Evolutionary conservation across 2,113 vertebrate genomes (phyloP).

Genomic region (Setophaga coronata): DNA sequence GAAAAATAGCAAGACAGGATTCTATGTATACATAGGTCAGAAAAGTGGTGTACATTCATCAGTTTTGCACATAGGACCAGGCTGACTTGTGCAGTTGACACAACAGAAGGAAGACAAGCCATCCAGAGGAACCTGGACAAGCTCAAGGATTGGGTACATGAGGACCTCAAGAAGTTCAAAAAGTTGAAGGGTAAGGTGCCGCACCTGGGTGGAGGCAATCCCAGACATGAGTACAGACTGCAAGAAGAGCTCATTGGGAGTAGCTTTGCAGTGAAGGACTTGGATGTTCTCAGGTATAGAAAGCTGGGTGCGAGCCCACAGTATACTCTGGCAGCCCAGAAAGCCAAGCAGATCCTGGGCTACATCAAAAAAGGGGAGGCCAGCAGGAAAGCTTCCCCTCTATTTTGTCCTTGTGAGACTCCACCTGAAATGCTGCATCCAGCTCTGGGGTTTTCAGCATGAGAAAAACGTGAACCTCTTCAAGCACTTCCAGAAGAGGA

Average conservation of each 20-base stretch:
- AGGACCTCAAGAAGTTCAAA: neutral
- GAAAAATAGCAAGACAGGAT: neutral
- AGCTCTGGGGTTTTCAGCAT: neutral
- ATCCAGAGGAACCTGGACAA: neutral
- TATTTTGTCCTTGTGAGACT: neutral
- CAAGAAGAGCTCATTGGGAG: neutral
- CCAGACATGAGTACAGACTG: neutral
- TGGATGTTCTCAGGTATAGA: accelerated
- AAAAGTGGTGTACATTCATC: neutral
- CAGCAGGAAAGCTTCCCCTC: neutral
- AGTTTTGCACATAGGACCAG: neutral
- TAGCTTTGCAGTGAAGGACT: neutral
- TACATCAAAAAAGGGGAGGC: neutral
- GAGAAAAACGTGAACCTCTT: neutral
- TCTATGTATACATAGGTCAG: neutral
- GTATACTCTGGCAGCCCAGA: neutral
- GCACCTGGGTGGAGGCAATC: neutral
- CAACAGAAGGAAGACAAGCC: neutral
- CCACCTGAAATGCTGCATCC: neutral
- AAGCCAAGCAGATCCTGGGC: neutral
- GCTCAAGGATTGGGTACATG: too few species aligned
- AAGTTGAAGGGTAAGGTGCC: neutral
- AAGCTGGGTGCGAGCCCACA: accelerated
- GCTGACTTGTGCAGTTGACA: neutral
- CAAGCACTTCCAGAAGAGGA: neutral